Evolutionary conservation across 2,888 invertebrate species (phyloP).

Genomic region (Azorinus chamasolen): DNA sequence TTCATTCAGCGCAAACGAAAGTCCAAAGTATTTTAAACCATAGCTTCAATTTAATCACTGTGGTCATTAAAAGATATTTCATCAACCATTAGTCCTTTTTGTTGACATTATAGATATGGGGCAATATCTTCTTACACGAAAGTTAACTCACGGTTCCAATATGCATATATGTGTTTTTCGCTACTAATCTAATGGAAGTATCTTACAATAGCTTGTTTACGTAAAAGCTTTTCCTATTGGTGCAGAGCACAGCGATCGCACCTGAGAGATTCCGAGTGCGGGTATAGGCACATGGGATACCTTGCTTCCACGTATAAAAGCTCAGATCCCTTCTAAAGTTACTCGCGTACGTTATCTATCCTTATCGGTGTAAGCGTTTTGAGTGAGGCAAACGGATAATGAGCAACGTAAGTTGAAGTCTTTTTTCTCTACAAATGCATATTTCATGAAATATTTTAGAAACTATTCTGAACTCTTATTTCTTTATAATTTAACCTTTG

Average conservation of each 20-base stretch:
- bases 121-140: too few species aligned
- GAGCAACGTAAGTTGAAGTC: conserved; percentile 45
- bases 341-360: conserved; percentile 56
- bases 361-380: conserved; percentile 41
- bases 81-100: too few species aligned
- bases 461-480: too few species aligned
- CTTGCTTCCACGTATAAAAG: conserved; percentile 41
- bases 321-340: conserved; percentile 28
- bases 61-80: too few species aligned
- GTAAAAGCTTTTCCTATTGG: conserved; percentile 29
- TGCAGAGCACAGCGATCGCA: conserved; percentile 12
- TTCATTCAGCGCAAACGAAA: too few species aligned
- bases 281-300: conserved; percentile 5
- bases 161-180: too few species aligned
- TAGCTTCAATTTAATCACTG: too few species aligned
- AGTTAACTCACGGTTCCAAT: too few species aligned
- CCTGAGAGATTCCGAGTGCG: conserved; percentile 16
- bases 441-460: not conserved
- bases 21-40: too few species aligned
- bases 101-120: too few species aligned
- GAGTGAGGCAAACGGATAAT: conserved; percentile 42
- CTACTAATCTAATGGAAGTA: conserved; percentile 5
- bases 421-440: not conserved
- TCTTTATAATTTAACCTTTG: too few species aligned
- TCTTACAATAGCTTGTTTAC: conserved; percentile 24